These are phyloP conservation scores for Octodonta nipae DNA, from an alignment of 2,888 invertebrate species.

Conservation along the genomic window DNA sequence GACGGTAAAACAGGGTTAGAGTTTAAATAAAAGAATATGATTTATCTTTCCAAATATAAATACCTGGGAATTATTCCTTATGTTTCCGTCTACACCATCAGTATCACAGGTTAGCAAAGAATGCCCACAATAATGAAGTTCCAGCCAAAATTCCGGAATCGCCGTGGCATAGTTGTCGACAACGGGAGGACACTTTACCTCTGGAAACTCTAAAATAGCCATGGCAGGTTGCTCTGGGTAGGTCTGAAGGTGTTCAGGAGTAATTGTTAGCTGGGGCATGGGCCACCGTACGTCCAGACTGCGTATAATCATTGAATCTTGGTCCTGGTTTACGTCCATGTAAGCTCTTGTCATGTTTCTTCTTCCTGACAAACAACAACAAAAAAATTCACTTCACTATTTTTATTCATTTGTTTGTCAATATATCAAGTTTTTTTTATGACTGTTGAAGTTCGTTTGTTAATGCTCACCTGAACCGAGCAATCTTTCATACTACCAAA, in stretches of 20 bases:
- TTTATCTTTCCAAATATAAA: background rate
- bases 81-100: constrained; percentile 17
- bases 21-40: background rate
- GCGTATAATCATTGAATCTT: constrained; percentile 32
- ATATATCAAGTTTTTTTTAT: too few species aligned
- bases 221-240: constrained; percentile 64
- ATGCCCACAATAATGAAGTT: constrained; percentile 67
- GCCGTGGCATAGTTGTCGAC: constrained; percentile 40
- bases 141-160: constrained; percentile 59
- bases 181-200: constrained; percentile 54
- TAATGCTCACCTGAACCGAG: too few species aligned
- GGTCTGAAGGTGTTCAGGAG: constrained; percentile 63
- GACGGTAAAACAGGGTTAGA: too few species aligned
- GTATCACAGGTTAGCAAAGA: constrained; percentile 56
- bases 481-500: too few species aligned
- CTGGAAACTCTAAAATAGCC: constrained; percentile 62
- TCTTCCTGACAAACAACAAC: too few species aligned
- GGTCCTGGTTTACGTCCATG: constrained; percentile 1
- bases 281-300: constrained; percentile 75
- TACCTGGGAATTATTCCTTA: constrained; percentile 39
- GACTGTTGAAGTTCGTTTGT: too few species aligned
- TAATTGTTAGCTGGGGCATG: constrained; percentile 52
- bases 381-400: too few species aligned
- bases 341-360: too few species aligned
- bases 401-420: too few species aligned